Percentiles rank a stretch among this genome's conserved stretches.
These are phyloP conservation scores for Temnothorax curvispinosus DNA, from an alignment of 1,140 invertebrate species.

Conservation along the genomic window DNA sequence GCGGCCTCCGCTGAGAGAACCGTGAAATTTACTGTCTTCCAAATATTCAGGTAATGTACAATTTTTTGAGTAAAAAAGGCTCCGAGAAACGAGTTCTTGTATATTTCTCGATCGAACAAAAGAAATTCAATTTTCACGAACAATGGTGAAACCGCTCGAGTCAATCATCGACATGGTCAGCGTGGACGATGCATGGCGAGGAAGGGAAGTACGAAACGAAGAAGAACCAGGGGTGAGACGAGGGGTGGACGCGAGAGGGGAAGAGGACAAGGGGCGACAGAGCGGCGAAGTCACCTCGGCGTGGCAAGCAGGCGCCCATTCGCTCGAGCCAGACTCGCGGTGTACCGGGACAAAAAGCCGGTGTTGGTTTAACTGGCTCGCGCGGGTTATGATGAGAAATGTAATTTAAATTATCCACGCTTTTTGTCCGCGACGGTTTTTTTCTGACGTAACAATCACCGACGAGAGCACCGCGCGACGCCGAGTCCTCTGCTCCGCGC, in stretches of 20 bases:
- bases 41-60: background rate
- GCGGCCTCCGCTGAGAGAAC: background rate
- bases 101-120: background rate
- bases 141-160: background rate
- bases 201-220: background rate
- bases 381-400: slow-evolving; percentile 81
- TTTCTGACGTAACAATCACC: slow-evolving; percentile 77
- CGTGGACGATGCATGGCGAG: background rate
- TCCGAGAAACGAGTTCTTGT: background rate
- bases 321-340: slow-evolving; percentile 38
- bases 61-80: background rate
- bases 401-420: slow-evolving; percentile 84
- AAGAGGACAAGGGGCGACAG: slow-evolving; percentile 52
- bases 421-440: slow-evolving; percentile 74
- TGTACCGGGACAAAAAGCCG: slow-evolving; percentile 68
- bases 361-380: slow-evolving; percentile 79
- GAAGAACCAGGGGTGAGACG: slow-evolving; percentile 41
- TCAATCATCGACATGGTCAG: background rate
- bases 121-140: slow-evolving; percentile 15
- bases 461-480: slow-evolving; percentile 43
- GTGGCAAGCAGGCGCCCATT: slow-evolving; percentile 52
- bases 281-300: slow-evolving; percentile 53
- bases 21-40: background rate
- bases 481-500: background rate
- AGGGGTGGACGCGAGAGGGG: slow-evolving; percentile 33